Conservation (phyloP, 2,113 vertebrate genomes). For the Ploceus nigricollis region DNA sequence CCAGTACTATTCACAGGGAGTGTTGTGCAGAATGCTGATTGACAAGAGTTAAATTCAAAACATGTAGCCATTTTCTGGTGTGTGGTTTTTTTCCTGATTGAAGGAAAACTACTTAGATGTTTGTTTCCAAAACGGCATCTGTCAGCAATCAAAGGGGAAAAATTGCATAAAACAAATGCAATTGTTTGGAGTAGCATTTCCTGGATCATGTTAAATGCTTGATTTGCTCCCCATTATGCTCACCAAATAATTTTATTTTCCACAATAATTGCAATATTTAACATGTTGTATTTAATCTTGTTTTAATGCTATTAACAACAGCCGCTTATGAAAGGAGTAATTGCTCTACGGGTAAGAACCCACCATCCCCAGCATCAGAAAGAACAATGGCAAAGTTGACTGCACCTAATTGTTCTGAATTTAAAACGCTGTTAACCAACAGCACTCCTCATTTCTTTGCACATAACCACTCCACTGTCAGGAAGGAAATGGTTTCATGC, state of each 20-base stretch:
- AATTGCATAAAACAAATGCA: conserved; percentile 86
- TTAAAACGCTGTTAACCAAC: conserved; percentile 65
- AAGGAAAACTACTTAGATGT: conserved; percentile 82
- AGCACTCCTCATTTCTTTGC: conserved; percentile 57
- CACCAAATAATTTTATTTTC: conserved; percentile 86
- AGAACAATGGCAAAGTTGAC: conserved; percentile 72
- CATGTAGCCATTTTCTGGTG: conserved; percentile 75
- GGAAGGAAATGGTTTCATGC: conserved; percentile 54
- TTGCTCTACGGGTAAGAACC: conserved; percentile 59
- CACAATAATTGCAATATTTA: conserved; percentile 85
- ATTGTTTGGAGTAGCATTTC: conserved; percentile 86
- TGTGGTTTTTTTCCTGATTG: conserved; percentile 72
- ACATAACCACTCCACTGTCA: conserved; percentile 37
- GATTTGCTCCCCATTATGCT: conserved; percentile 83
- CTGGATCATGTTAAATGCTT: conserved; percentile 86
- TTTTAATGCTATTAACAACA: conserved; percentile 80
- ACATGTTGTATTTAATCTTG: conserved; percentile 81
- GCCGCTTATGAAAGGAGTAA: conserved; percentile 72
- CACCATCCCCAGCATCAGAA: conserved; percentile 58
- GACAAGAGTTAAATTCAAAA: conserved; percentile 81
- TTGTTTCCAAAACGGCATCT: conserved; percentile 89
- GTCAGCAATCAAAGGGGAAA: conserved; percentile 85
- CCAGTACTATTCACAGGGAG: conserved; percentile 56
- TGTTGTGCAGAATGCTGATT: conserved; percentile 68
- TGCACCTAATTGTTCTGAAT: conserved; percentile 69